A percentile compares a stretch with the other conserved stretches of the same genome.
phyloP scores from a whole-genome alignment of 2,797 vertebrate genomes.

The Enteromius argenteus region DNA sequence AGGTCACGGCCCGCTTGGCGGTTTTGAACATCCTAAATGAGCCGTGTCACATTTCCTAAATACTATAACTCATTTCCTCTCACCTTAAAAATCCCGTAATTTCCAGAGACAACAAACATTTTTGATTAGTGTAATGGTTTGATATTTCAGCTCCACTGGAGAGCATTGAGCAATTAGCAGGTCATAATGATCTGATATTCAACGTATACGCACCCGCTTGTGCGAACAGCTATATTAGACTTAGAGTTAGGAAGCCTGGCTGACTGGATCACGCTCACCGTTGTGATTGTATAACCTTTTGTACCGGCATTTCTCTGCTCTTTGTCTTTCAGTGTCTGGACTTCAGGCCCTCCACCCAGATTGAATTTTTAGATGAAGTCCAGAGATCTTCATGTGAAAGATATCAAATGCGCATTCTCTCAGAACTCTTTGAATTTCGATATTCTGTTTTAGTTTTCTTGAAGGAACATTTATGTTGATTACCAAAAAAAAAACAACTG shows the following conservation, averaged over 20 bases:
- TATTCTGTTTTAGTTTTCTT: neutral
- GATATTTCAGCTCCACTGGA: conserved; percentile 31
- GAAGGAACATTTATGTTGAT: conserved; percentile 2
- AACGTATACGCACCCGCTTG: conserved; percentile 1
- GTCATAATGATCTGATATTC: conserved; percentile 36
- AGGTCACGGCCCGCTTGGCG: conserved; percentile 34
- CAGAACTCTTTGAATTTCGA: conserved; percentile 16
- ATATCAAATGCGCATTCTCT: conserved; percentile 31
- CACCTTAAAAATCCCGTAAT: conserved; percentile 32
- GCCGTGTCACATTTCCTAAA: conserved; percentile 43
- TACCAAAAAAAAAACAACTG: neutral
- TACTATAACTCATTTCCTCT: conserved; percentile 27
- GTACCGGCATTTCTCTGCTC: conserved; percentile 30
- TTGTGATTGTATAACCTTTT: conserved; percentile 46
- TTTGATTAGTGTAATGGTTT: conserved; percentile 38
- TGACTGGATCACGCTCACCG: conserved; percentile 16
- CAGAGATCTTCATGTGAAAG: conserved; percentile 48
- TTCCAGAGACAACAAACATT: conserved; percentile 41
- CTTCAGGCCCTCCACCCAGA: conserved; percentile 53
- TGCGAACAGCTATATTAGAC: conserved; percentile 41
- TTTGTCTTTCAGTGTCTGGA: conserved; percentile 33
- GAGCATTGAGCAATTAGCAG: conserved; percentile 23
- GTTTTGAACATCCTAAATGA: conserved; percentile 40
- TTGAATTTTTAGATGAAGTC: conserved; percentile 50
- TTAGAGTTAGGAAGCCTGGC: conserved; percentile 3